These are phyloP conservation scores for Campylomormyrus numenius DNA, from an alignment of 2,113 vertebrate genomes.

Conservation along the genomic window DNA sequence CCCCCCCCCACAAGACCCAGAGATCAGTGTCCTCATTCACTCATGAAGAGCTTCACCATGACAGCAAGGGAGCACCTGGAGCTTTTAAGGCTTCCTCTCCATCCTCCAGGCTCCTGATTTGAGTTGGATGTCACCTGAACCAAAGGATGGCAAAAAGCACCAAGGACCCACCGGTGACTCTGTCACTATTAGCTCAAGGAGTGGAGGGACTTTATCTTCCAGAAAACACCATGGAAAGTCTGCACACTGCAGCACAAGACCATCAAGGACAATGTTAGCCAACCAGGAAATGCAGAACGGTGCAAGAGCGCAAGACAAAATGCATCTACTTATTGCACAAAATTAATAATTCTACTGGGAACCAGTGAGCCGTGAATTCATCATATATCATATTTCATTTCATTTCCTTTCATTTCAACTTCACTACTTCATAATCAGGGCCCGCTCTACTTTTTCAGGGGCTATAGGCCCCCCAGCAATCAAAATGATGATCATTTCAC, in stretches of 20 bases:
- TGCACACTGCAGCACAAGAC: background rate
- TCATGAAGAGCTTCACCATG: background rate
- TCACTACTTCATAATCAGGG: background rate
- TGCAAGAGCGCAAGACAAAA: background rate
- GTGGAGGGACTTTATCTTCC: background rate
- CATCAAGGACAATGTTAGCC: background rate
- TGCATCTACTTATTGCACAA: background rate
- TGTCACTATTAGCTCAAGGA: background rate
- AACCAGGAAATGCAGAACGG: background rate
- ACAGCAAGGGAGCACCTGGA: background rate
- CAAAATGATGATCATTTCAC: background rate
- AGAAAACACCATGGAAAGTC: background rate
- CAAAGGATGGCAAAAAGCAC: background rate
- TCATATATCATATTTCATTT: background rate
- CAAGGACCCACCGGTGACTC: background rate
- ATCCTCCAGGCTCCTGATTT: background rate
- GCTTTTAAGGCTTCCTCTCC: background rate
- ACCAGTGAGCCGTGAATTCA: background rate
- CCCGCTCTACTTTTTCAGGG: background rate
- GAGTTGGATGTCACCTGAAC: background rate
- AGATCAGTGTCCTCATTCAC: background rate
- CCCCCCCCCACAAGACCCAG: background rate
- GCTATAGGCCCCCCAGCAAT: background rate
- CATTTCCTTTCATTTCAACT: background rate
- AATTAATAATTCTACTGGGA: background rate